Evolutionary conservation across 2,797 vertebrate genomes (phyloP).

Genomic region (Catharus ustulatus): DNA sequence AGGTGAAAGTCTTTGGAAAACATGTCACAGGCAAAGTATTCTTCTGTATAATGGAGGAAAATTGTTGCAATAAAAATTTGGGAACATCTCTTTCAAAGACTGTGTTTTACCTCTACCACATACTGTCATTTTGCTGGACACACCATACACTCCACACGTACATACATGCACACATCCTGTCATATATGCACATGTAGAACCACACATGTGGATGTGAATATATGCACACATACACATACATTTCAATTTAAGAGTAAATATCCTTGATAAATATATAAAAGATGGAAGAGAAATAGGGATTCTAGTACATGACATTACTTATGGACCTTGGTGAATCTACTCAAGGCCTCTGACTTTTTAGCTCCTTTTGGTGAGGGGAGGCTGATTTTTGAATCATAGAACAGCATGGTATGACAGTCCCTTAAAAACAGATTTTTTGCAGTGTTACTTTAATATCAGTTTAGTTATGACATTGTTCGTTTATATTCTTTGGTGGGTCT

Average conservation of each 20-base stretch:
- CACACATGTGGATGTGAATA: not conserved
- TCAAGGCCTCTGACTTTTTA: not conserved
- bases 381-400: not conserved
- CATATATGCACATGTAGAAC: too few relatives aligned
- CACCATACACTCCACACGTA: not conserved
- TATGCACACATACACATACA: not conserved
- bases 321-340: not conserved
- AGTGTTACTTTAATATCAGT: not conserved
- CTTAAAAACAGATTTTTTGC: not conserved
- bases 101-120: not conserved
- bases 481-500: not conserved
- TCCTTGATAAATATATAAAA: not conserved
- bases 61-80: not conserved
- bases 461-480: not conserved
- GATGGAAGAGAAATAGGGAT: not conserved
- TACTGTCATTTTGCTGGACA: not conserved
- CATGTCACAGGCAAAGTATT: not conserved
- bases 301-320: not conserved
- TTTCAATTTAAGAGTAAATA: not conserved
- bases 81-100: not conserved
- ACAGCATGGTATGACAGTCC: not conserved
- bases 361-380: not conserved
- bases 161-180: rapidly evolving
- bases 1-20: not conserved
- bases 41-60: not conserved